These are phyloP conservation scores for Synanthedon formicaeformis DNA, from an alignment of 2,888 invertebrate species.

Conservation along the genomic window DNA sequence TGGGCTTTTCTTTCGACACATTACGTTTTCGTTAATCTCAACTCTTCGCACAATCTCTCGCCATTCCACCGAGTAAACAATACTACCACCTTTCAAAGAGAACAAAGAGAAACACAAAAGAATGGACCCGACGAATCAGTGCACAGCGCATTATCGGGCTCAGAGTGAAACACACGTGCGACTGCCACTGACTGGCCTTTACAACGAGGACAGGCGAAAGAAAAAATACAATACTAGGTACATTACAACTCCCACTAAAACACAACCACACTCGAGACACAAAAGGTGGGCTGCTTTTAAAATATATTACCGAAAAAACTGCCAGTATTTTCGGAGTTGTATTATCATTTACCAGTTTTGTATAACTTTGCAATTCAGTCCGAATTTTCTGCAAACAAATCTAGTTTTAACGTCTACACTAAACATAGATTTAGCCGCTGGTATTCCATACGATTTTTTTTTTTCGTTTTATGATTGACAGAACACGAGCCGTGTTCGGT, in stretches of 20 bases:
- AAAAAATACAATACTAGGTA: neutral
- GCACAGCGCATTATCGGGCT: conserved; percentile 47
- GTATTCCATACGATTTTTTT: conserved; percentile 44
- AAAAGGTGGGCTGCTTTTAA: neutral
- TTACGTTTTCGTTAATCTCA: conserved; percentile 63
- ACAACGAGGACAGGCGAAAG: conserved; percentile 24
- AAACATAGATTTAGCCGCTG: conserved; percentile 50
- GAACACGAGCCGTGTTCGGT: conserved; percentile 63
- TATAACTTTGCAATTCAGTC: conserved; percentile 7
- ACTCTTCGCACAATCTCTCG: conserved; percentile 61
- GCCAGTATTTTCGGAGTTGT: neutral
- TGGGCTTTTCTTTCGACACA: conserved; percentile 18
- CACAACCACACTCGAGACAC: neutral
- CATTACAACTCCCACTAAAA: neutral
- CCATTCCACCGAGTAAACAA: conserved; percentile 59
- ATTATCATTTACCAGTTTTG: conserved; percentile 17
- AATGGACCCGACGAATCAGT: conserved; percentile 54
- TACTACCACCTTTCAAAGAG: conserved; percentile 53
- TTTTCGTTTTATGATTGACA: conserved; percentile 68
- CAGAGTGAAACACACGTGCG: conserved; percentile 33
- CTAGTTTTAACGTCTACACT: conserved; percentile 13
- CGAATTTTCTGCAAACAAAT: neutral
- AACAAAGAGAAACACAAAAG: conserved; percentile 64
- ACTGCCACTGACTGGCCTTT: conserved; percentile 36
- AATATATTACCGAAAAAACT: neutral